Evolutionary conservation across 1,140 invertebrate species (phyloP).

Genomic region (Sogatella furcifera): DNA sequence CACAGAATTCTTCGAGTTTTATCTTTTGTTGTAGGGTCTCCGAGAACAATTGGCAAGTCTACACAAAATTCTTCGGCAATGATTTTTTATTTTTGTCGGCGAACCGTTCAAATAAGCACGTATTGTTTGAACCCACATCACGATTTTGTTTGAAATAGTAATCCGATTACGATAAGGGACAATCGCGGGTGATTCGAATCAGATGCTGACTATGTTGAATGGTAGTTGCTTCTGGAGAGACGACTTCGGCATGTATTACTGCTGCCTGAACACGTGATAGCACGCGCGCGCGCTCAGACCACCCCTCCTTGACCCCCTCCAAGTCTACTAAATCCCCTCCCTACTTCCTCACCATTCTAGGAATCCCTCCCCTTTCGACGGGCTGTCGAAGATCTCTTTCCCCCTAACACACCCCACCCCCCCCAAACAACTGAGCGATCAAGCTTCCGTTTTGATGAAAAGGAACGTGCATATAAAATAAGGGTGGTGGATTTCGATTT

Average conservation of each 20-base stretch:
- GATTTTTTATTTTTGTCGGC: too few species aligned
- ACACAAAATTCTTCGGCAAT: too few species aligned
- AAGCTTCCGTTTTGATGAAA: slow-evolving; percentile 15
- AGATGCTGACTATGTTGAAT: too few species aligned
- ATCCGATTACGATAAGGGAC: too few species aligned
- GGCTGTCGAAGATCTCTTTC: not conserved
- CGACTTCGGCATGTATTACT: not conserved
- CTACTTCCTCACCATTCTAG: not conserved
- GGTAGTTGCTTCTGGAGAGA: not conserved
- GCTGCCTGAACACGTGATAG: not conserved
- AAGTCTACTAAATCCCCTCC: not conserved
- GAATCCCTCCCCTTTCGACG: too few species aligned
- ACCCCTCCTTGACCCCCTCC: not conserved
- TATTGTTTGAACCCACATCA: too few species aligned
- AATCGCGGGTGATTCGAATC: too few species aligned
- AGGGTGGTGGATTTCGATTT: slow-evolving; percentile 10
- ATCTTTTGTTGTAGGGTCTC: too few species aligned
- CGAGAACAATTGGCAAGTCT: too few species aligned
- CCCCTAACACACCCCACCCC: not conserved
- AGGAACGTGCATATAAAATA: slow-evolving; percentile 17
- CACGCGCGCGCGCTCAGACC: not conserved
- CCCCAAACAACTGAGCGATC: not conserved
- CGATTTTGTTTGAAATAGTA: too few species aligned
- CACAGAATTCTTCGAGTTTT: too few species aligned
- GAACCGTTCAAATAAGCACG: too few species aligned